Evolutionary conservation across 2,888 invertebrate species (phyloP), one percentile per base, ranked within the genome.

Genomic region (Drosophila prostipennis): DNA sequence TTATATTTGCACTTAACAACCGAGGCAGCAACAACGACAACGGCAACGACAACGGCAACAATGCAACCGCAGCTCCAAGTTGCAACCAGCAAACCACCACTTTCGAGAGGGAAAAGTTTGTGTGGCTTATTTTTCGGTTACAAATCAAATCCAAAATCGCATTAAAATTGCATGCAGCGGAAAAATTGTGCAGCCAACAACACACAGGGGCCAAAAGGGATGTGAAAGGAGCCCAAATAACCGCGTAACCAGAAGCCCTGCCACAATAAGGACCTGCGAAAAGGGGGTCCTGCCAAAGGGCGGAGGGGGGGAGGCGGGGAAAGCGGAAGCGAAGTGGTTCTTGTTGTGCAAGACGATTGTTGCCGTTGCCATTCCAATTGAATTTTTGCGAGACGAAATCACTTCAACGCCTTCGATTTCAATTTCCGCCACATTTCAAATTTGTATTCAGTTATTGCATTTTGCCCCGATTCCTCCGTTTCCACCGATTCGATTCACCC

Each of bases 331-430:
- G 23, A 70, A 58, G 59, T 55, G 52, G 36, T 39, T 63, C 19
- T 39, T 52, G 40, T 53, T 48, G 71, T 57, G 52, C 64, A 56
- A 57, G 70, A 57, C 69, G 69, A 57, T 60, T 70, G 65, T 29
- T 67, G 58, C 67, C 67, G 56, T 70, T 71, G 64, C 74, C 51
- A 72, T 72, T 80, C 74, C 77, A 84, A 87, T 87, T 85, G 85
- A 84, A 82, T 79, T 85, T 87, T 81, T 78, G 86, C 80, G 80
- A 85, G 84, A 87, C 84, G 86, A 87, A 84, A 84, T 84, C 84
- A 84, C 84, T 87, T 84, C 87, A 84, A 84, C 84, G 84, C 84
- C 84, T 84, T 84, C 87, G 83, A 85, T 87, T 84, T 84, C 87
- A 84, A 84, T 84, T 84, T 84, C 84, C 84, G 87, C 72, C 87